phyloP scores from a whole-genome alignment of 2,113 vertebrate species.

The Amblyornis subalaris region DNA sequence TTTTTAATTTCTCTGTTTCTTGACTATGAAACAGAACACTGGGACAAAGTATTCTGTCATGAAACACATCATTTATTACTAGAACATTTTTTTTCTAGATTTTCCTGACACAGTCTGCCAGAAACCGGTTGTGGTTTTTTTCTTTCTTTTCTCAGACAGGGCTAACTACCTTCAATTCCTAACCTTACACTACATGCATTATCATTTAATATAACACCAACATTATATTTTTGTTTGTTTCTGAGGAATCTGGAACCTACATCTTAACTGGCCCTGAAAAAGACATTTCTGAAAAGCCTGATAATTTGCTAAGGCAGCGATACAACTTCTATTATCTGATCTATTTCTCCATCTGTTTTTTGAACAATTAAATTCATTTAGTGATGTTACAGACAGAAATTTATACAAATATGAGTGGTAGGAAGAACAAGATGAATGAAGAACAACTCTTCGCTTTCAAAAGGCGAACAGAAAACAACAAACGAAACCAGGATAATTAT shows the following conservation, averaged over 20 bases:
- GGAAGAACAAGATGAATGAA: neutral
- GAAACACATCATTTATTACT: neutral
- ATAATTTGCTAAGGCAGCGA: neutral
- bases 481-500: neutral
- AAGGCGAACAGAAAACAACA: neutral
- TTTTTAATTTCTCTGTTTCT: neutral
- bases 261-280: neutral
- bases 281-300: neutral
- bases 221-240: neutral
- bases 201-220: rapidly evolving
- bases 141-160: neutral
- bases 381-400: neutral
- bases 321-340: neutral
- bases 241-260: neutral
- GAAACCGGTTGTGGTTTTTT: neutral
- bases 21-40: neutral
- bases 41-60: neutral
- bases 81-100: neutral
- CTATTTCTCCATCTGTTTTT: neutral
- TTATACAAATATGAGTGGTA: neutral
- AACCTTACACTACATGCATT: neutral
- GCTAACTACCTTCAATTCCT: neutral
- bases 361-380: neutral
- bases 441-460: neutral
- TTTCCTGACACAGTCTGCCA: neutral